Base-by-base conservation (phyloP, 2,797 vertebrate genomes). In the Takifugu ocellatus region DNA sequence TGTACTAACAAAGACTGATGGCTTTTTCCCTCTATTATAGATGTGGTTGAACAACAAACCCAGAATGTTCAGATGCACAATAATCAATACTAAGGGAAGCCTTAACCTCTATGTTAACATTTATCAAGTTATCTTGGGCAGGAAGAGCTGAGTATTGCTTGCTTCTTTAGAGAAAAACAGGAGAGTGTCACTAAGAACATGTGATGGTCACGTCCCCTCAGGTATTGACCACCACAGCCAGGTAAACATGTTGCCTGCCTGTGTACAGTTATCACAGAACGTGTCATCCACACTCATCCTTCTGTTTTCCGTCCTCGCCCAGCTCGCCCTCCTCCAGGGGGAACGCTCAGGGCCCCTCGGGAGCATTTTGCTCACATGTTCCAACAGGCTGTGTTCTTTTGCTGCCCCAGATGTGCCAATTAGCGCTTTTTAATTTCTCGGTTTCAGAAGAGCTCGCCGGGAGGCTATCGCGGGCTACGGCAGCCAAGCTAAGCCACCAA, bases 171-270 rank as follows among this genome's bases (percentile, higher is more conserved):
- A 16, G 17, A 46, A 17, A 76, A 47, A 73, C 42, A 67, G 6
- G 64, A 21, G n/a, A 60, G 52, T 26, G 27, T 25, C 0, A 5
- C 15, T 33, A 47, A 63, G 49, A 57, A 61, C 60, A 17, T 12
- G 11, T 24, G 44, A 56, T 44, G 42, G 25, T 49, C 50, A 79
- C 76, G 74, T 72, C 43, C 59, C n/a, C 53, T 46, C 66, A 59
- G 68, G 74, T 75, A 57, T 65, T 65, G 53, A 62, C 83, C 81
- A 81, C 84, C 69, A 72, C 56, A 63, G 61, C 3, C 51, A 56
- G 78, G 83, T 89, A 90, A 91, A 92, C 89, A 90, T 83, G 85
- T 85, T 86, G 49, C 72, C 63, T 68, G 72, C 58, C 62, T 63
- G 42, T 59, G 44, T 66, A 36, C 60, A 43, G 31, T 66, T 80